Evolutionary conservation across 2,797 vertebrate species (phyloP).

Genomic region (Malacoctenus gilli): DNA sequence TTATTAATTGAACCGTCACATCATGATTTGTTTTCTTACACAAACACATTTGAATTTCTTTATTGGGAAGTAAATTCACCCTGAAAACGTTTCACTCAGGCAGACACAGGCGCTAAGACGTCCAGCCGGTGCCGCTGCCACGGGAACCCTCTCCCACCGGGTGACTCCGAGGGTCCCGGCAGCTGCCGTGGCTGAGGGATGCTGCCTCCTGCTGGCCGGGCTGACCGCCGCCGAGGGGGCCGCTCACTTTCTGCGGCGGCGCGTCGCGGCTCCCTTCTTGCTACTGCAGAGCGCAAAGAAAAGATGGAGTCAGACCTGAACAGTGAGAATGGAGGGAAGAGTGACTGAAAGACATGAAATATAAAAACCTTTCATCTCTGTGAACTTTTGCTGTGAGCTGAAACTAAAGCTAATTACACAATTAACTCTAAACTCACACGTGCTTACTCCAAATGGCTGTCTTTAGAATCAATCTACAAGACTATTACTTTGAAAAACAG

Average conservation of each 20-base stretch:
- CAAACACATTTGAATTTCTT: conserved; percentile 65
- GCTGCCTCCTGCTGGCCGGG: conserved; percentile 22
- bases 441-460: too few relatives aligned
- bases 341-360: too few relatives aligned
- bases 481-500: too few relatives aligned
- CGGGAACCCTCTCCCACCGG: conserved; percentile 26
- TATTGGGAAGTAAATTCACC: conserved; percentile 43
- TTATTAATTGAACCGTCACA: conserved; percentile 54
- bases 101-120: conserved; percentile 46
- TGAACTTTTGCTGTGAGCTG: too few relatives aligned
- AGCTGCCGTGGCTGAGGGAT: conserved; percentile 10
- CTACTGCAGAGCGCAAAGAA: conserved; percentile 84
- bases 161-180: conserved; percentile 22
- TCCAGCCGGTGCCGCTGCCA: conserved; percentile 18
- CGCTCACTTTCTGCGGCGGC: conserved; percentile 96
- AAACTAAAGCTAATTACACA: too few relatives aligned
- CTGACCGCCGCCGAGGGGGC: not conserved
- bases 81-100: conserved; percentile 41
- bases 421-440: too few relatives aligned
- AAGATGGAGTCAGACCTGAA: conserved; percentile 40
- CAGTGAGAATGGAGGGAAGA: too few relatives aligned
- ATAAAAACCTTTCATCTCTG: too few relatives aligned
- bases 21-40: too few relatives aligned
- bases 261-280: conserved; percentile 93
- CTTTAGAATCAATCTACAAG: too few relatives aligned